phyloP scores from a whole-genome alignment of 2,888 invertebrate genomes.

The Fabriciana adippe region DNA sequence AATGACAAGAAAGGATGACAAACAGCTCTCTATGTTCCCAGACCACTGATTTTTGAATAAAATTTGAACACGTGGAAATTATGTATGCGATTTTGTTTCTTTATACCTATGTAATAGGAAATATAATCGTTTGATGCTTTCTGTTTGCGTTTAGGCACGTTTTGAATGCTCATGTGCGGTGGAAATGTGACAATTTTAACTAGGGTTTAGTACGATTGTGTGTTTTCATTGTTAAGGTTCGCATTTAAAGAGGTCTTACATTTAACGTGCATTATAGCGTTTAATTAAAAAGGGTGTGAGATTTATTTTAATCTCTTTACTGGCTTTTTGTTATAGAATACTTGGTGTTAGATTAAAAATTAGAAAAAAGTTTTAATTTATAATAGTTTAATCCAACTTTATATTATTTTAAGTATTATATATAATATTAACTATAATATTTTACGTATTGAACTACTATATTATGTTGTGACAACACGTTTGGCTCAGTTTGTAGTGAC shows the following conservation, averaged over 20 bases:
- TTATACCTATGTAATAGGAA: constrained; percentile 14
- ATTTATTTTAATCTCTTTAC: constrained; percentile 8
- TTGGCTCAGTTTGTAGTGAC: no score
- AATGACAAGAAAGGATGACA: constrained; percentile 60
- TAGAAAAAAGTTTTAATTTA: no score
- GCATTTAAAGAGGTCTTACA: constrained; percentile 20
- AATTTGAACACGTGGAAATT: constrained; percentile 28
- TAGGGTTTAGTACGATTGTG: constrained; percentile 28
- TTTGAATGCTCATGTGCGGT: constrained; percentile 38
- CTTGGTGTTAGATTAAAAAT: background rate
- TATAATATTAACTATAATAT: no score
- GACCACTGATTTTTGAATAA: constrained; percentile 53
- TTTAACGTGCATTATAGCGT: constrained; percentile 25
- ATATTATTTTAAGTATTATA: no score
- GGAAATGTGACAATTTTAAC: constrained; percentile 37
- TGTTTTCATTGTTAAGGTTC: constrained; percentile 26
- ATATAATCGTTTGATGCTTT: constrained; percentile 25
- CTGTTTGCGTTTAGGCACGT: constrained; percentile 37
- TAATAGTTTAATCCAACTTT: no score
- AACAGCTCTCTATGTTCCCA: constrained; percentile 55
- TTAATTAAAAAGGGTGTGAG: constrained; percentile 29
- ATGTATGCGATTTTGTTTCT: constrained; percentile 20
- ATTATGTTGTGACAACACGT: no score
- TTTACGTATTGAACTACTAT: no score
- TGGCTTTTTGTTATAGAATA: constrained; percentile 3